A percentile compares a stretch with the other conserved stretches of the same genome.
phyloP scores from a whole-genome alignment of 2,888 invertebrate genomes.

The Megalurothrips usitatus region DNA sequence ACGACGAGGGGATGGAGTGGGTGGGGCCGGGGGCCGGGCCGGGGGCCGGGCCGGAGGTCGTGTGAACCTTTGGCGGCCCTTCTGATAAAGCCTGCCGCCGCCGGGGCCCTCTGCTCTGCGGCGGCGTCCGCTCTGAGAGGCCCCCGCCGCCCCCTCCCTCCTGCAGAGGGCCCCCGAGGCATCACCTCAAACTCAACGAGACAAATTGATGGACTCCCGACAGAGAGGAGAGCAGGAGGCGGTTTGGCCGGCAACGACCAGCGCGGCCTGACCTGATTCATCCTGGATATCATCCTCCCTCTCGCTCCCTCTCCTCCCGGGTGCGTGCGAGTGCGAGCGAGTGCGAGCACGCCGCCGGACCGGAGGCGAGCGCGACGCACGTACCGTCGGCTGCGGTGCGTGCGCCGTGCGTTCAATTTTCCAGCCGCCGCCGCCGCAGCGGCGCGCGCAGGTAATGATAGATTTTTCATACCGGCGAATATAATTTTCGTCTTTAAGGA shows the following conservation, averaged over 20 bases:
- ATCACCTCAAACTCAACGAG: slow-evolving; percentile 24
- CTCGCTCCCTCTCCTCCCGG: not conserved
- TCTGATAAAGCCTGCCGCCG: too few species aligned
- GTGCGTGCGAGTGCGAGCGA: not conserved
- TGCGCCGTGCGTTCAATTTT: too few species aligned
- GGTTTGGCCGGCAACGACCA: not conserved
- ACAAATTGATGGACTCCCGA: slow-evolving; percentile 26
- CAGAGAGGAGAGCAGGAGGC: not conserved
- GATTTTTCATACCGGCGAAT: not conserved
- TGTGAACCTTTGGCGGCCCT: too few species aligned
- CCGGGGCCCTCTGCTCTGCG: too few species aligned
- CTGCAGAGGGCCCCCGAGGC: not conserved
- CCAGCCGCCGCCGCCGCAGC: too few species aligned
- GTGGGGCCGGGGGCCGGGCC: too few species aligned
- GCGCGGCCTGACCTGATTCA: not conserved
- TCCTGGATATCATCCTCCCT: not conserved
- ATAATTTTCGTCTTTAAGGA: not conserved
- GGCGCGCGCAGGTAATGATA: not conserved
- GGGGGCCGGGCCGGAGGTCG: too few species aligned
- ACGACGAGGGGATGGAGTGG: too few species aligned
- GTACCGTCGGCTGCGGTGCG: too few species aligned
- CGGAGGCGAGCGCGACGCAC: too few species aligned
- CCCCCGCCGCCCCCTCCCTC: not conserved
- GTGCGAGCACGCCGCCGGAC: too few species aligned
- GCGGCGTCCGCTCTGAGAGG: not conserved